Evolutionary conservation across 2,113 vertebrate species (phyloP).

Genomic region (Elgaria multicarinata): DNA sequence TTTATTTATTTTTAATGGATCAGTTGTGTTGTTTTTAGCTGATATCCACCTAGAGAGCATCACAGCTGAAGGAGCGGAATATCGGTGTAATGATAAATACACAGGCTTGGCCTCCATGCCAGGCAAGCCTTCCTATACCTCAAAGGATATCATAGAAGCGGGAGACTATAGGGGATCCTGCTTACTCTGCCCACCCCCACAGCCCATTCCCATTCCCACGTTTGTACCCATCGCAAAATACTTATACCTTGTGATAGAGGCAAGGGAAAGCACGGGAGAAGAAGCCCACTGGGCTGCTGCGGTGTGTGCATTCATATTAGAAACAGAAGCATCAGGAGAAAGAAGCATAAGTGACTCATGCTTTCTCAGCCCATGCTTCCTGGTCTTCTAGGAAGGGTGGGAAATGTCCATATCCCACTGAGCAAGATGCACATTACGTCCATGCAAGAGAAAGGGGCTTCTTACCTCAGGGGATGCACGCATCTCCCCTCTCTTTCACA

Average conservation of each 20-base stretch:
- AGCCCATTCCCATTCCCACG: neutral
- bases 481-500: neutral
- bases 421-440: neutral
- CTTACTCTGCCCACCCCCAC: neutral
- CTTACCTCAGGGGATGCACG: neutral
- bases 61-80: neutral
- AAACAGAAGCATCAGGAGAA: neutral
- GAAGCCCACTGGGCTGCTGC: neutral
- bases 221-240: neutral
- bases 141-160: neutral
- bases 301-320: neutral
- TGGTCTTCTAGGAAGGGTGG: neutral
- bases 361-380: neutral
- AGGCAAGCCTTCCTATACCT: neutral
- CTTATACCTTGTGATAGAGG: neutral
- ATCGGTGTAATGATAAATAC: neutral
- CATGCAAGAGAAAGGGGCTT: neutral
- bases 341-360: neutral
- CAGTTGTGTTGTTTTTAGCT: neutral
- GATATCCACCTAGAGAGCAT: neutral
- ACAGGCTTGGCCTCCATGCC: neutral
- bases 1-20: neutral
- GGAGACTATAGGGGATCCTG: neutral
- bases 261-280: neutral
- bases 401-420: neutral